phyloP scores from a whole-genome alignment of 2,113 vertebrate genomes.

The Indicator indicator region DNA sequence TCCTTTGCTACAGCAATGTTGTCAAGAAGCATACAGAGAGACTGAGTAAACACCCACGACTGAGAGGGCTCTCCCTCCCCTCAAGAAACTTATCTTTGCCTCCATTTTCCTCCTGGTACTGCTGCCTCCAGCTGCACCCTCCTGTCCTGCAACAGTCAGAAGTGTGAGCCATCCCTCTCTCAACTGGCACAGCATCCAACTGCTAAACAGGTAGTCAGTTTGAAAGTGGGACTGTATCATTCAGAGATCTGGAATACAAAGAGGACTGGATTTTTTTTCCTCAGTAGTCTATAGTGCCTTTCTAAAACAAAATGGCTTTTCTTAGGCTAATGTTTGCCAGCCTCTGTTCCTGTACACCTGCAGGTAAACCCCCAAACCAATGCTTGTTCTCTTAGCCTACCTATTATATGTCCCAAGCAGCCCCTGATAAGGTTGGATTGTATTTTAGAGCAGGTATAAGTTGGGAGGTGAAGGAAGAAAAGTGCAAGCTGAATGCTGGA shows the following conservation, averaged over 20 bases:
- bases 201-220: not conserved
- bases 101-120: accelerated
- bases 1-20: no score
- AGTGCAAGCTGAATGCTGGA: not conserved
- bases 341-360: not conserved
- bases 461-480: not conserved
- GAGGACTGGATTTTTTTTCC: not conserved
- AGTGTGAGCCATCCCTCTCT: not conserved
- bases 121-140: not conserved
- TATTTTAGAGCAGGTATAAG: not conserved
- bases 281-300: not conserved
- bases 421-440: not conserved
- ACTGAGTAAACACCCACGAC: not conserved
- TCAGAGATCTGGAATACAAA: not conserved
- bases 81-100: not conserved
- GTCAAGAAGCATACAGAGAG: not conserved
- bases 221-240: not conserved
- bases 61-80: not conserved
- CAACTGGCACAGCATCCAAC: accelerated
- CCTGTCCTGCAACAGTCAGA: not conserved
- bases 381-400: not conserved
- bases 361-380: not conserved
- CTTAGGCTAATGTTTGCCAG: not conserved
- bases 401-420: not conserved
- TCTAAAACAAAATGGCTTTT: not conserved